Conservation (phyloP, 2,888 invertebrate species). For the Pediacus dermestoides region DNA sequence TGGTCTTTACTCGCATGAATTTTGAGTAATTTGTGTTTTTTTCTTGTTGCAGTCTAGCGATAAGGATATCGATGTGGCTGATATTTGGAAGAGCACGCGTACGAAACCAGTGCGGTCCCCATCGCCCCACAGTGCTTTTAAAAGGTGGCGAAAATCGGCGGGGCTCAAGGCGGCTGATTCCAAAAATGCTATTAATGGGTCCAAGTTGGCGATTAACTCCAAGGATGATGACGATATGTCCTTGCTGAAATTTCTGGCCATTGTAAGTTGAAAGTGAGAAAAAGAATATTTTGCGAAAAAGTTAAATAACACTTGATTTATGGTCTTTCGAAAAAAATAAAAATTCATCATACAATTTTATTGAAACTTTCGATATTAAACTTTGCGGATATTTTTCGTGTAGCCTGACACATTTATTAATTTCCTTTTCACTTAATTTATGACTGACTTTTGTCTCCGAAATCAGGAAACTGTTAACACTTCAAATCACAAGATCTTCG, state of each 20-base stretch:
- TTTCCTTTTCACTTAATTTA: too few species aligned
- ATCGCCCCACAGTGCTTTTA: conserved; percentile 45
- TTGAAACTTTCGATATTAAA: too few species aligned
- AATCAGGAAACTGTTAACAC: too few species aligned
- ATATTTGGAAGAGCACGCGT: conserved; percentile 44
- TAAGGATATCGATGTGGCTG: conserved; percentile 45
- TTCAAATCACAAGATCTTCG: too few species aligned
- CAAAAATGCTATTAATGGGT: conserved; percentile 13
- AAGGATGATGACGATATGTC: conserved; percentile 50
- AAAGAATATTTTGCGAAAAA: too few species aligned
- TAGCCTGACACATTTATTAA: too few species aligned
- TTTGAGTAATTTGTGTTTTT: conserved; percentile 4
- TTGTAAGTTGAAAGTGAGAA: too few species aligned
- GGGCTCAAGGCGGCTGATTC: not conserved
- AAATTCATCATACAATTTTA: too few species aligned
- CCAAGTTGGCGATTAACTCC: conserved; percentile 31
- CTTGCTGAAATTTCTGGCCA: conserved; percentile 70
- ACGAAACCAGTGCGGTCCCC: conserved; percentile 37
- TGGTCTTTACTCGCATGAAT: conserved; percentile 2
- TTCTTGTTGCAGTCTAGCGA: conserved; percentile 45
- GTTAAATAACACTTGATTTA: too few species aligned
- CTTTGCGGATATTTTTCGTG: too few species aligned
- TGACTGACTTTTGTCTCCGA: too few species aligned
- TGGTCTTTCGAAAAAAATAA: too few species aligned
- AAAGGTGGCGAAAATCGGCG: conserved; percentile 42